A percentile compares a stretch with the other conserved stretches of the same genome.
These are phyloP conservation scores for Penelope pileata DNA, from an alignment of 2,113 vertebrate genomes.

Conservation along the genomic window DNA sequence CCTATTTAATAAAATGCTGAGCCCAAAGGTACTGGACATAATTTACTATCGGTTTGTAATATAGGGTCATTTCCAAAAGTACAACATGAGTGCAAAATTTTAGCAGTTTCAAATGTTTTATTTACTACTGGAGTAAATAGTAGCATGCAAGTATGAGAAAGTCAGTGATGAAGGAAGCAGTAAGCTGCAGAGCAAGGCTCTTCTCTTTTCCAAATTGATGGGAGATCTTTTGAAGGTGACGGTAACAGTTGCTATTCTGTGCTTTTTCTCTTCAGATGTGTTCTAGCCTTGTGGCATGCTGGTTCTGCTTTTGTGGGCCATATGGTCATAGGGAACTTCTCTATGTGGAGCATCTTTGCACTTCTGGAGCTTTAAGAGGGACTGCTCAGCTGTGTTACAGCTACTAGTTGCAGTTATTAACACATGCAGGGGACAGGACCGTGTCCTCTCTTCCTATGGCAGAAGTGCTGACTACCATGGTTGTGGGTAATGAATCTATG, in stretches of 20 bases:
- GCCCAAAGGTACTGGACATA: neutral
- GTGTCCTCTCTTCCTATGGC: accelerated
- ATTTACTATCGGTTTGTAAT: neutral
- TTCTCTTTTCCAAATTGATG: neutral
- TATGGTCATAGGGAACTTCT: neutral
- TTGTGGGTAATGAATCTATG: neutral
- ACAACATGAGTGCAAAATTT: neutral
- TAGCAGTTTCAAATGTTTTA: neutral
- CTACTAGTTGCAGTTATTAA: neutral
- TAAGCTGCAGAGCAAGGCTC: neutral
- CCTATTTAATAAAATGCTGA: neutral
- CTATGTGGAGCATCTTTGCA: neutral
- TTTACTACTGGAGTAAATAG: neutral
- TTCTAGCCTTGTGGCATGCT: neutral
- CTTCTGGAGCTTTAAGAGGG: neutral
- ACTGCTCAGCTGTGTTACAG: neutral
- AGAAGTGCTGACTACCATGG: neutral
- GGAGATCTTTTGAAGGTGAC: neutral
- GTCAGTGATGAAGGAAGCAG: neutral
- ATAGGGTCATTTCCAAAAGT: neutral
- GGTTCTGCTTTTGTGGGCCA: neutral
- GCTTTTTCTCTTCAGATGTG: neutral
- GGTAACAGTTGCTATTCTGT: neutral
- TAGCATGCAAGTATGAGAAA: neutral
- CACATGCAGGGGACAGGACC: neutral